Percentiles rank a stretch among this genome's conserved stretches.
Evolutionary conservation across 2,888 invertebrate species (phyloP).

Genomic region (Spilarctia lutea): DNA sequence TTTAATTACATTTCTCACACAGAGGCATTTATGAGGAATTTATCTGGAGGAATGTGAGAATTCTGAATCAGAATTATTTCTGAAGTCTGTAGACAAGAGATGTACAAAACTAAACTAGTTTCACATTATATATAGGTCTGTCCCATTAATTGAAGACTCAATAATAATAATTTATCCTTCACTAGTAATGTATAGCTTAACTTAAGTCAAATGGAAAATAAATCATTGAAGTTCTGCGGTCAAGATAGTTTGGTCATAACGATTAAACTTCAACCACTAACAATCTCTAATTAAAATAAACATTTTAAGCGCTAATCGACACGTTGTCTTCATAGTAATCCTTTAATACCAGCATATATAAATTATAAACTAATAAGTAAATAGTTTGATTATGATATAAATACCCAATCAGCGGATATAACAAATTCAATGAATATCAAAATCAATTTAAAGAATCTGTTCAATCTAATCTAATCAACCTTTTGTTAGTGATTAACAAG

Average conservation of each 20-base stretch:
- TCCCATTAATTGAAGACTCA: background rate
- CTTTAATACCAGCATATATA: background rate
- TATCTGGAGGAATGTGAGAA: background rate
- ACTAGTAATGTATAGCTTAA: background rate
- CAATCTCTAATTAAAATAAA: background rate
- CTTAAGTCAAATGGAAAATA: background rate
- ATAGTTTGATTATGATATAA: background rate
- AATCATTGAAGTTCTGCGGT: background rate
- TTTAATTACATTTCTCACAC: no score
- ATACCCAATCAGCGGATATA: background rate
- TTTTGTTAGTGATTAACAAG: conserved; percentile 14
- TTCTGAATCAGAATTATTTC: background rate
- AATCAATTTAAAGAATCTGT: conserved; percentile 12
- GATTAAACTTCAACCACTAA: background rate
- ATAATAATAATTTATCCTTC: background rate
- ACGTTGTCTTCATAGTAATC: background rate
- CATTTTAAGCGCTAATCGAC: background rate
- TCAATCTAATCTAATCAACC: conserved; percentile 38
- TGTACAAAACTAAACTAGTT: background rate
- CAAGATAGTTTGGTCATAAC: background rate
- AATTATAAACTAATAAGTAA: background rate
- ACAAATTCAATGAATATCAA: conserved; percentile 9
- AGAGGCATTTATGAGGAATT: no score
- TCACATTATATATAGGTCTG: background rate
- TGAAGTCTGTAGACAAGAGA: background rate